Conservation (phyloP, 2,113 vertebrate genomes). For the Cyanoliseus patagonus region DNA sequence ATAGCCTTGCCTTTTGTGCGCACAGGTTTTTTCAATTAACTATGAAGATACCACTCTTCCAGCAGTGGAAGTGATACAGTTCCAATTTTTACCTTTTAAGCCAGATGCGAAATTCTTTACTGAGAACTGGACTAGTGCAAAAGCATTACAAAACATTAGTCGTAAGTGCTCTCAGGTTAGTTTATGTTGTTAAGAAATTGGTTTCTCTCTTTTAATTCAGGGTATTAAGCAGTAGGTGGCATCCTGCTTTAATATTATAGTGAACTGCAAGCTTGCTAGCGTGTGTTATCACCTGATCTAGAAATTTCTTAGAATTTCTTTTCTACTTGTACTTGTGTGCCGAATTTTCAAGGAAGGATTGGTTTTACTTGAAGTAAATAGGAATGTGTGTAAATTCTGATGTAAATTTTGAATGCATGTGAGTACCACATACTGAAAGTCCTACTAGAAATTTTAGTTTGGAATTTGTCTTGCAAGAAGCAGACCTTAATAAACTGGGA, state of each 20-base stretch:
- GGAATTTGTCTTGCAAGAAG: neutral
- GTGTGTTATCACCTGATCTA: neutral
- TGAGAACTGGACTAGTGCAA: neutral
- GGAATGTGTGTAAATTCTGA: neutral
- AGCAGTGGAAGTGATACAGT: neutral
- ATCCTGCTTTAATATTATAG: neutral
- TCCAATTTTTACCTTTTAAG: neutral
- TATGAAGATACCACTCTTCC: neutral
- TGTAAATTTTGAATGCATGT: neutral
- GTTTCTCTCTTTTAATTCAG: neutral
- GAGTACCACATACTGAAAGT: neutral
- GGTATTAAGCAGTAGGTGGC: conserved; percentile 29
- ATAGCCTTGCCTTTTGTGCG: neutral
- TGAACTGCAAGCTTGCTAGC: neutral
- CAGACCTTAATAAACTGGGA: neutral
- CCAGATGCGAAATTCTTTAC: neutral
- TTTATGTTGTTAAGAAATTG: rapidly evolving
- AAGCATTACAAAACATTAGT: neutral
- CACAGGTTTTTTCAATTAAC: neutral
- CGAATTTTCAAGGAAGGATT: neutral
- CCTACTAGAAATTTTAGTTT: neutral
- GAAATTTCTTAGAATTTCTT: neutral
- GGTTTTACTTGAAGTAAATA: neutral
- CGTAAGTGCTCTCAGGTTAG: neutral
- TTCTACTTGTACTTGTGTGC: neutral